Conservation (phyloP, 2,797 vertebrate species). For the Oreortyx pictus region DNA sequence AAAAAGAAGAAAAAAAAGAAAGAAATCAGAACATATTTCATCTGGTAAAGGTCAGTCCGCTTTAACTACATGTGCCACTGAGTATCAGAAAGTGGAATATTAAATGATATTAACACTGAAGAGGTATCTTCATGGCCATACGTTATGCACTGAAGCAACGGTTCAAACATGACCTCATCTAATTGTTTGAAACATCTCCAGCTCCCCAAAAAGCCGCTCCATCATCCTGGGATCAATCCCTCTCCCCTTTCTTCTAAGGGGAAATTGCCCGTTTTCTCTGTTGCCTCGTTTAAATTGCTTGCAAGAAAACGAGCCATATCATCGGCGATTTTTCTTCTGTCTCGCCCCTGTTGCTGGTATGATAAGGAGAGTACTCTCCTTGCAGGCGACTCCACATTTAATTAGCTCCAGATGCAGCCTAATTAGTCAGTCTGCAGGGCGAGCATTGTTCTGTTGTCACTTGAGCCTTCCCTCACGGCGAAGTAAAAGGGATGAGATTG, state of each 20-base stretch:
- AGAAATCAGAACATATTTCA: not conserved
- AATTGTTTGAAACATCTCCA: not conserved
- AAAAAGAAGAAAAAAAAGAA: not conserved
- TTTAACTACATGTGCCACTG: not conserved
- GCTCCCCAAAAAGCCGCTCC: not conserved
- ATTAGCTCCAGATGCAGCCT: conserved; percentile 95
- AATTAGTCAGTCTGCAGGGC: conserved; percentile 83
- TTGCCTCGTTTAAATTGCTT: not conserved
- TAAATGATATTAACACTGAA: not conserved
- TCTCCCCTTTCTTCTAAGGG: not conserved
- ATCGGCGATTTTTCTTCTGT: conserved; percentile 75
- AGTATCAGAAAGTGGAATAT: conserved; percentile 58
- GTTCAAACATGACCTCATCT: conserved; percentile 1
- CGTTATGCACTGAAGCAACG: not conserved
- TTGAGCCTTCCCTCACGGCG: conserved; percentile 51
- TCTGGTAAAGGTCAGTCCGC: not conserved
- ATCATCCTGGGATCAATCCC: not conserved
- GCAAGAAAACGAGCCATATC: conserved; percentile 57
- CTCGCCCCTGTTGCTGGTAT: conserved; percentile 61
- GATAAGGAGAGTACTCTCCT: conserved; percentile 87
- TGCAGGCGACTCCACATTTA: conserved; percentile 84
- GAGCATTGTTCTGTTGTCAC: conserved; percentile 68
- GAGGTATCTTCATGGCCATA: conserved; percentile 36
- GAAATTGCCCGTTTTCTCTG: accelerated
- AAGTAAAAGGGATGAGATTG: conserved; percentile 32